A percentile compares a stretch with the other conserved stretches of the same genome.
Evolutionary conservation across 2,113 vertebrate genomes (phyloP).

Genomic region (Salvelinus fontinalis): DNA sequence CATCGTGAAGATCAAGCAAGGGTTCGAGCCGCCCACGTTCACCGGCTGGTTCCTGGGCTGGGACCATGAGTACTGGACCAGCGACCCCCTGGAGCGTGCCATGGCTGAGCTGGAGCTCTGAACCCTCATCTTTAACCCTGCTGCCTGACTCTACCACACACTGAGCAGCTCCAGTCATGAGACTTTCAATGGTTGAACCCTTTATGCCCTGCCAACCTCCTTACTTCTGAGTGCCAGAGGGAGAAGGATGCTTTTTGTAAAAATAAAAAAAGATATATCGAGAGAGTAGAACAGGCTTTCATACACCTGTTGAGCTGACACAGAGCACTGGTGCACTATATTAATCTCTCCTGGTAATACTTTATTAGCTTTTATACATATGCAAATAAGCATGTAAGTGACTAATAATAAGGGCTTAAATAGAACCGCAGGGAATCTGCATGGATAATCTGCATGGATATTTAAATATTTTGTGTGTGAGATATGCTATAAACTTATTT

Average conservation of each 20-base stretch:
- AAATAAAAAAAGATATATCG: too few species aligned
- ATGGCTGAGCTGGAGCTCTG: constrained; percentile 86
- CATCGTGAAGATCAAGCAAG: constrained; percentile 85
- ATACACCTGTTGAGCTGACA: background rate
- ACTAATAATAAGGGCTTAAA: background rate
- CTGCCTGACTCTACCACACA: constrained; percentile 28
- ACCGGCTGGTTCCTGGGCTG: constrained; percentile 98
- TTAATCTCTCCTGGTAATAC: background rate
- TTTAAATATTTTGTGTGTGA: background rate
- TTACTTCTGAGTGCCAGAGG: background rate
- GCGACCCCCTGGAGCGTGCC: constrained; percentile 86
- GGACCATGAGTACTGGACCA: constrained; percentile 91
- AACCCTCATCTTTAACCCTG: constrained; percentile 52
- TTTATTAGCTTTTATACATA: background rate
- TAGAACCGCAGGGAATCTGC: background rate
- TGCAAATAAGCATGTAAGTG: background rate
- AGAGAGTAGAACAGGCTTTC: background rate
- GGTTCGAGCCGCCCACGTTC: constrained; percentile 91
- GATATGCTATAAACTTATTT: background rate
- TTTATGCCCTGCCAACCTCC: constrained; percentile 8
- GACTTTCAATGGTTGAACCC: constrained; percentile 19
- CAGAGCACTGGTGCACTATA: background rate
- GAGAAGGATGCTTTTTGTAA: background rate
- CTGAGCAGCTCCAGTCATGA: constrained; percentile 29
- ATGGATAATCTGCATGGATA: background rate